Base-by-base conservation (phyloP, 1,140 invertebrate genomes). In the Muscidifurax raptorellus region DNA sequence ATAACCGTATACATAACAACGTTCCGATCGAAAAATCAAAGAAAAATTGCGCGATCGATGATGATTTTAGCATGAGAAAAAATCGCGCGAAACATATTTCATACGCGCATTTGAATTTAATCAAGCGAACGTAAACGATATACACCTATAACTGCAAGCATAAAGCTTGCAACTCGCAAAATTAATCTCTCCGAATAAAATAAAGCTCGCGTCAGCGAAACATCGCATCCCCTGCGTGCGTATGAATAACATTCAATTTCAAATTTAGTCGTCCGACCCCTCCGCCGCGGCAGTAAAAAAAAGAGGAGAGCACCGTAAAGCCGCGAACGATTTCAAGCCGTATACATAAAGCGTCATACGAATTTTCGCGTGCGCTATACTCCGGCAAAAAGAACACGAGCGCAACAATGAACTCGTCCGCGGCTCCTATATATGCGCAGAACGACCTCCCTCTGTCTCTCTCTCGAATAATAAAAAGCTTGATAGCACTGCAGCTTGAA, bases 301-400 rank as follows among this genome's bases (percentile, higher is more conserved):
- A 40, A 80, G 47, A 80, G 32, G 66, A 71, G n/a, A 40, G 36
- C 36, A 47, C 44, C 15, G 66, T 25, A 67, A 10, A 67, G 27
- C n/a, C 30, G 28, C n/a, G 66, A 71, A 28, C 64, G 79, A 72
- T 71, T 80, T 71, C 79, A 36, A 15, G 67, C 30, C 69, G 71
- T 47, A 66, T 28, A 28, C 67, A 44, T 72, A 82, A 75, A 75
- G 30, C 40, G 59, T 22, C 36, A 83, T 83, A 67, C 59, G 66
- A 76, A 82, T 82, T 82, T 82, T 75, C 47, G 74, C 71, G 28
- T 44, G 36, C 66, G 44, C 69, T 71, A 72, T 72, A 67, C 64
- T 22, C 28, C 28, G n/a, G 7, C 6, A 22, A 32, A 64, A 82
- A 82, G 28, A 75, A 66, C n/a, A n/a, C 44, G 32, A 59, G 27